phyloP scores from a whole-genome alignment of 2,113 vertebrate genomes.

The Pluvialis apricaria region DNA sequence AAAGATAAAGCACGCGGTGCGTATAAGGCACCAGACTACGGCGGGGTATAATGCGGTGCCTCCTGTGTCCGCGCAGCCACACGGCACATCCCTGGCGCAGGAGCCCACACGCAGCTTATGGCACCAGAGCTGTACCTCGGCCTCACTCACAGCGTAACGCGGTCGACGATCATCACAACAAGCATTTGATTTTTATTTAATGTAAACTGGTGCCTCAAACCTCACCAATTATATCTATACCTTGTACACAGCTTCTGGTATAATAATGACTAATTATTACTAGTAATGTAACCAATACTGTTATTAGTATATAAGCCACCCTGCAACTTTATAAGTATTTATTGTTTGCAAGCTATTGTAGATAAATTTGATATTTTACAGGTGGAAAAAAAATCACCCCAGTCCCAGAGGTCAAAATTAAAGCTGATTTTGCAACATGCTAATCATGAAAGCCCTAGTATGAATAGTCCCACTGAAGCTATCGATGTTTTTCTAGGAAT shows the following conservation, averaged over 20 bases:
- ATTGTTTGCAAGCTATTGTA: neutral
- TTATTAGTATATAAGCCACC: neutral
- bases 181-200: neutral
- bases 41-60: rapidly evolving
- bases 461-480: neutral
- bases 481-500: conserved; percentile 4
- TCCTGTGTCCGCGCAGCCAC: neutral
- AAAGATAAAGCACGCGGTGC: neutral
- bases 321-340: neutral
- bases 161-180: neutral
- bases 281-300: neutral
- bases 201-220: neutral
- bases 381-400: neutral
- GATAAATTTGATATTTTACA: neutral
- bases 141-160: neutral
- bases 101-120: neutral
- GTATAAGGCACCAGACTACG: neutral
- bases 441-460: neutral
- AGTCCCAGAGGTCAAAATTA: neutral
- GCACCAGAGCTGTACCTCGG: neutral
- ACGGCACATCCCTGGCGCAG: neutral
- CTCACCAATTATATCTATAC: neutral
- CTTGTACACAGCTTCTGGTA: neutral
- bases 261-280: neutral
- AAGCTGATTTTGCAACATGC: neutral